Evolutionary conservation across 2,797 vertebrate species (phyloP).

Genomic region (Masticophis lateralis): DNA sequence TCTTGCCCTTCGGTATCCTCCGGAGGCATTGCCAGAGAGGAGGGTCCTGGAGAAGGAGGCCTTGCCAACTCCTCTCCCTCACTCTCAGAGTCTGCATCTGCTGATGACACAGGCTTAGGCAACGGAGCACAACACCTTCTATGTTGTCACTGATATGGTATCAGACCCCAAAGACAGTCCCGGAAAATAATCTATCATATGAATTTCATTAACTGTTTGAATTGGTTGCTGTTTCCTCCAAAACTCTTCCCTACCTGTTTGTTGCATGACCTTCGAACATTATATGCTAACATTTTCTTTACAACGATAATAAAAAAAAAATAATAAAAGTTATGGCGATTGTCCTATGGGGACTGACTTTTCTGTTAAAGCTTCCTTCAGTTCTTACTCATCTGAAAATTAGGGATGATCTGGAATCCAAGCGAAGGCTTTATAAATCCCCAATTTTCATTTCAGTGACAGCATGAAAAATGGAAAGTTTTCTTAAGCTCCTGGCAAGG

Average conservation of each 20-base stretch:
- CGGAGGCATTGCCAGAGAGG: no score
- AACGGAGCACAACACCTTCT: not conserved
- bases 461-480: constrained; percentile 7
- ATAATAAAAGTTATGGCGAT: not conserved
- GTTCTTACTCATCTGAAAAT: not conserved
- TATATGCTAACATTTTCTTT: not conserved
- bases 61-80: no score
- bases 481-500: constrained; percentile 18
- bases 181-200: not conserved
- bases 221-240: not conserved
- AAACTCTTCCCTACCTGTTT: not conserved
- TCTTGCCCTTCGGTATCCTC: no score
- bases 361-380: not conserved
- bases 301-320: not conserved
- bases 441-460: not conserved
- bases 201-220: not conserved
- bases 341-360: not conserved
- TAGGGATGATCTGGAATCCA: not conserved
- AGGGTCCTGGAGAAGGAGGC: no score
- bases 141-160: not conserved
- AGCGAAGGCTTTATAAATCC: not conserved
- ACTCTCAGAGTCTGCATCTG: no score
- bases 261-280: not conserved
- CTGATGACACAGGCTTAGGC: no score
- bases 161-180: not conserved